Conservation (phyloP, 2,797 vertebrate genomes). For the Threskiornis aethiopicus region DNA sequence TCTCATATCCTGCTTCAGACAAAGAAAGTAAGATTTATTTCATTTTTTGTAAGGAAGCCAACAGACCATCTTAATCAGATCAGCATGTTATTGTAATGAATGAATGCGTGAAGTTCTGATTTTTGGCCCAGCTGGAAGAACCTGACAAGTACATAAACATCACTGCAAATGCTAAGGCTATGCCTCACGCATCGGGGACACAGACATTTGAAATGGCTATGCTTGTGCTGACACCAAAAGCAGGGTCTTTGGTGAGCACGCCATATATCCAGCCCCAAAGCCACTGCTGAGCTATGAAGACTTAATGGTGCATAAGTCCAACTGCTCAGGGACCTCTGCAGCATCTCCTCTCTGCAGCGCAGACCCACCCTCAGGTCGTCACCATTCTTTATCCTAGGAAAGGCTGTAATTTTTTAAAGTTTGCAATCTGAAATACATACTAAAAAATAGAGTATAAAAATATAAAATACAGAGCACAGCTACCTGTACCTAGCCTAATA, state of each 20-base stretch:
- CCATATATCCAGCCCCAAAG: not conserved
- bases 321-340: not conserved
- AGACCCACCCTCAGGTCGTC: not conserved
- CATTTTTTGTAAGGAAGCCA: not conserved
- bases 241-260: not conserved
- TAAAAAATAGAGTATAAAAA: not conserved
- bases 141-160: not conserved
- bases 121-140: not conserved
- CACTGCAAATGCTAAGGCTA: not conserved
- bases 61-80: not conserved
- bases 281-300: not conserved
- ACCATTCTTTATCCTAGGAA: not conserved
- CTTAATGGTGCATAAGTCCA: not conserved
- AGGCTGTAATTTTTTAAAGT: not conserved
- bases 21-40: not conserved
- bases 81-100: not conserved
- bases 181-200: not conserved
- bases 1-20: not conserved
- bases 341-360: not conserved
- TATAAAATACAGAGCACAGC: not conserved
- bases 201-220: not conserved
- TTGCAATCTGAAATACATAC: not conserved
- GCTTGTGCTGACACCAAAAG: not conserved
- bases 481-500: not conserved
- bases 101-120: not conserved